These are phyloP conservation scores for Larimichthys crocea DNA, from an alignment of 2,113 vertebrate species.

Conservation along the genomic window DNA sequence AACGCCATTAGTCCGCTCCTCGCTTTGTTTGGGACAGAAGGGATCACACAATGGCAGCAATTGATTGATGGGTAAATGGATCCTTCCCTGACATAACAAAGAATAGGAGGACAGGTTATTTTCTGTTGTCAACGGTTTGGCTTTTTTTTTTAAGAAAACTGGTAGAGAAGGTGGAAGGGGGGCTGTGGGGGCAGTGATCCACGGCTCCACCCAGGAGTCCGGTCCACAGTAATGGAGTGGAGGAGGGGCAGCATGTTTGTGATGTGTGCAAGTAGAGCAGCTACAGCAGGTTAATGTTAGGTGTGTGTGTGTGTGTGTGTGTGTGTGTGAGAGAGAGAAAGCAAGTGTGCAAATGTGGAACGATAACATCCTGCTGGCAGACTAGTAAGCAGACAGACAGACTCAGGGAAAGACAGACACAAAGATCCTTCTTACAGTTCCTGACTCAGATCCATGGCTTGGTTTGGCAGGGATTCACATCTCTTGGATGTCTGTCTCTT, in stretches of 20 bases:
- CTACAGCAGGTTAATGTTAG: constrained; percentile 27
- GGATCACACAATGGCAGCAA: constrained; percentile 60
- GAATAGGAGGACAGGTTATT: constrained; percentile 39
- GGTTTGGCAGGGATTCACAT: constrained; percentile 49
- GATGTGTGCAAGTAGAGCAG: constrained; percentile 21
- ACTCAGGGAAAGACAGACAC: constrained; percentile 12
- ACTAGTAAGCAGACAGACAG: constrained; percentile 25
- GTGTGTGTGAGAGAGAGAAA: constrained; percentile 23
- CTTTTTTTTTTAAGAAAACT: constrained; percentile 28
- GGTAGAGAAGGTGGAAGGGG: background rate
- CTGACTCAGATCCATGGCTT: constrained; percentile 65
- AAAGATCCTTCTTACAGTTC: constrained; percentile 52
- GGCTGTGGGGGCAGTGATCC: constrained; percentile 1
- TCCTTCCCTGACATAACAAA: constrained; percentile 49
- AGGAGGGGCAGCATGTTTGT: background rate
- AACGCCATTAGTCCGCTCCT: constrained; percentile 54
- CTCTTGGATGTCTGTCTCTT: constrained; percentile 31
- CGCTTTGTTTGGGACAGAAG: constrained; percentile 46
- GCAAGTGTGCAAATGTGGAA: constrained; percentile 15
- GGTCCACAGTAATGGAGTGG: constrained; percentile 34
- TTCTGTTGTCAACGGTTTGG: constrained; percentile 41
- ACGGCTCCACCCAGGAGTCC: constrained; percentile 27
- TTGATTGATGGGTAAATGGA: constrained; percentile 62
- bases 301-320: constrained; percentile 27
- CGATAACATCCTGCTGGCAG: constrained; percentile 28